Evolutionary conservation across 2,113 vertebrate species (phyloP), one percentile per base, ranked within the genome.

Genomic region (Oriolus oriolus): DNA sequence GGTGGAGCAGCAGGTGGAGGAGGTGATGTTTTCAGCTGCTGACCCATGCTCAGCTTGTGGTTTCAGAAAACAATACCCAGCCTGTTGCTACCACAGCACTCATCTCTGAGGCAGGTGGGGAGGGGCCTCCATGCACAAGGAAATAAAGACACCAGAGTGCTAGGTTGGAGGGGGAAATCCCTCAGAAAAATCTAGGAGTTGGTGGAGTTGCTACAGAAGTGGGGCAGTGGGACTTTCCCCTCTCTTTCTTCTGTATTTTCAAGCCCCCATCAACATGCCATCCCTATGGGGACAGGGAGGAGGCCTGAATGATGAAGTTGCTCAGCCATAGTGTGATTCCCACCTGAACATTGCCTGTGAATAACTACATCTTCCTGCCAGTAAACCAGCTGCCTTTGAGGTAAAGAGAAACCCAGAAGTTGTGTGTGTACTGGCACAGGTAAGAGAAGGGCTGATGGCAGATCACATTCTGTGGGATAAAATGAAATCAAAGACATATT

Each of bases 41-140:
- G 37, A 66, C 9, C 61, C 1, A 0, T 49, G 24, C 14, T 85
- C 2, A 10, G 19, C 3, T 1, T 17, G 24, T 44, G 26, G 8
- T 26, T 47, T 65, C 71, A 49, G 64, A 47, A 82, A 78, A n/a
- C 5, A 17, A 11, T 27, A 47, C 8, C 7, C 24, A 76, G n/a
- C 9, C 26, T 84, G 80, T 79, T 81, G 33, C 31, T 73, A 45
- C n/a, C 20, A 65, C 1, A 7, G n/a, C 17, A 23, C 26, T 73
- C 17, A 3, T 47, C 30, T 86, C 41, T 54, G 18, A 73, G 31
- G 33, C 33, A 6, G 1, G 3, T 41, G 13, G 7, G 16, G 18
- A 53, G 10, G 26, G 28, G 66, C 47, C 9, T 50, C 52, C 39
- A 39, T 2, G 6, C 17, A 12, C 4, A 11, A 17, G 27, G 75